Conservation (phyloP, 1,140 invertebrate species). For the Leptonema lineaticorne region DNA sequence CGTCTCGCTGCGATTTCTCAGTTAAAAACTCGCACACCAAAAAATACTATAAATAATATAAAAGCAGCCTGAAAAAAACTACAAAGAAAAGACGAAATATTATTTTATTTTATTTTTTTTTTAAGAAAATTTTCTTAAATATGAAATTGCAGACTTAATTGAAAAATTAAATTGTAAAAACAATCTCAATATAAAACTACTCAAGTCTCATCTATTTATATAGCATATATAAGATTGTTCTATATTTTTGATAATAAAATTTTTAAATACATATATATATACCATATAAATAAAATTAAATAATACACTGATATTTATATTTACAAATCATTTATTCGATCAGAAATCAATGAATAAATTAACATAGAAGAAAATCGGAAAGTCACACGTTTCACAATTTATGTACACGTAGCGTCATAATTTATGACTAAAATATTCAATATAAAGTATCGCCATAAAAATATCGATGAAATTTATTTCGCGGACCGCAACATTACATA, state of each 20-base stretch:
- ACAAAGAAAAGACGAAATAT: background rate
- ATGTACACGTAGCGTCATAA: background rate
- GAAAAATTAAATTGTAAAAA: no score
- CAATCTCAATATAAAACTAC: no score
- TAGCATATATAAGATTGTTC: no score
- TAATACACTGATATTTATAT: no score
- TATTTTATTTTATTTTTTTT: background rate
- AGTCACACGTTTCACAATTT: background rate
- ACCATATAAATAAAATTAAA: background rate
- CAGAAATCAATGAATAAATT: constrained; percentile 16
- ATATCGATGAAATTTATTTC: constrained; percentile 10
- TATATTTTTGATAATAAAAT: background rate
- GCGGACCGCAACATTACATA: background rate
- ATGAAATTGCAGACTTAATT: background rate
- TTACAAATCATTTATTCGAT: no score
- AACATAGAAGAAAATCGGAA: constrained; percentile 3
- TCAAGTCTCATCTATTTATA: no score
- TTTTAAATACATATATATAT: background rate
- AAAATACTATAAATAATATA: background rate
- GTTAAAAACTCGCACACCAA: background rate
- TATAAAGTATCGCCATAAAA: constrained; percentile 13
- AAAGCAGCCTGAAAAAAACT: background rate
- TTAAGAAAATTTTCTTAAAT: background rate
- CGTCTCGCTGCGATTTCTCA: background rate
- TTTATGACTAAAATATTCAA: constrained; percentile 14